Base-by-base conservation (phyloP, 2,888 invertebrate species). In the Eristalis tenax region DNA sequence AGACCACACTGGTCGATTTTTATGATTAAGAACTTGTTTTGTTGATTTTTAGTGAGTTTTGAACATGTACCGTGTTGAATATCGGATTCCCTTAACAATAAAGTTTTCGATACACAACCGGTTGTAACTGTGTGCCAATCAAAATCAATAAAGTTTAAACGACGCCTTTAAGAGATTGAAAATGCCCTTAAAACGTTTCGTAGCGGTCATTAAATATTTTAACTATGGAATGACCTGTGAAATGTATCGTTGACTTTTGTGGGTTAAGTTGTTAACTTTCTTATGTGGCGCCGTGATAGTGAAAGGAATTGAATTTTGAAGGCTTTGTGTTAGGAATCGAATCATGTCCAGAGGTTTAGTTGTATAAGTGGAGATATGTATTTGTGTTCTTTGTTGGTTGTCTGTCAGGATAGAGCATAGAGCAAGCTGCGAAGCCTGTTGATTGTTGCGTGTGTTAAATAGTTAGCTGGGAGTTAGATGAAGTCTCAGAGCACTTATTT, bases 1-100 rank as follows among this genome's bases (percentile, higher is more conserved):
- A 26, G 69, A 50, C 69, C 61, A 61, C 68, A 63, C 26, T 23
- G 70, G 22, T 69, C n/a, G 56, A 38, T 28, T 68, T 80, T 80
- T 74, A 73, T 66, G 66, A 68, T 35, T 56, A 61, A 18, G 66
- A 69, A 69, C 77, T 68, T 69, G 69, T 61, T 80, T 65, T n/a
- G n/a, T 73, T 32, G 32, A 43, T 28, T 66, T 71, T 66, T 65
- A 43, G 64, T 57, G 32, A 35, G 22, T 38, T 64, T 78, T 71
- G 43, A 79, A 50, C 43, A 68, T 13, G 69, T 18, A 40, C 57
- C 38, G 66, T 13, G 22, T 15, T 13, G 59, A 63, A 43, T 28
- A 76, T 76, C 68, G 50, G 32, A 76, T 76, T 68, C 59, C 76
- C 6, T 66, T 59, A 38, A 26, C 35, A 40, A 65, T 75, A 57